Percentiles rank a stretch among this genome's conserved stretches.
These are phyloP conservation scores for Lepus townsendii DNA, from an alignment of 2,797 vertebrate genomes.

Conservation along the genomic window DNA sequence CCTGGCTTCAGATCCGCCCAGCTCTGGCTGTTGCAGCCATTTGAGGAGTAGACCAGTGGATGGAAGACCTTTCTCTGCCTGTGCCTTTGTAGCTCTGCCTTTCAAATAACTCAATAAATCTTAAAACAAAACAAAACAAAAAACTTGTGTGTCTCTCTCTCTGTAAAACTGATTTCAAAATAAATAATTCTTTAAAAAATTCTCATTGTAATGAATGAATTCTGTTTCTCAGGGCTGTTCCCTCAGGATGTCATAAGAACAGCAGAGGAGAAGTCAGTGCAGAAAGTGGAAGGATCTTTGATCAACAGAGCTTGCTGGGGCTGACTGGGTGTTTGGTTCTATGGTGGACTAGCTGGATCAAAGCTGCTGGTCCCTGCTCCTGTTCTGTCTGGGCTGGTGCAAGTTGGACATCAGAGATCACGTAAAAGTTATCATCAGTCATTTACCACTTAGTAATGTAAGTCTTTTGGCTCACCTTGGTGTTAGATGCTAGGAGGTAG, in stretches of 20 bases:
- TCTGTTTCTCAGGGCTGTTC: not conserved
- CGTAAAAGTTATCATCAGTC: not conserved
- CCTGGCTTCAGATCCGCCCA: too few relatives aligned
- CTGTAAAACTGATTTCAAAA: too few relatives aligned
- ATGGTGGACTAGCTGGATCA: not conserved
- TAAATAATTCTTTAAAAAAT: not conserved
- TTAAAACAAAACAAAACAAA: too few relatives aligned
- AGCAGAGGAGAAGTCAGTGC: conserved; percentile 10
- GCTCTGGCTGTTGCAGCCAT: too few relatives aligned
- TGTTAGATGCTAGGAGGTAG: not conserved
- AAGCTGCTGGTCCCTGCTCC: not conserved
- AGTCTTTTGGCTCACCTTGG: not conserved
- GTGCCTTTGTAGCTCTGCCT: too few relatives aligned
- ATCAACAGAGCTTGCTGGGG: not conserved
- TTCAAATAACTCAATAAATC: too few relatives aligned
- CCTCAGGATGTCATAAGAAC: not conserved
- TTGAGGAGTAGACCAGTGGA: too few relatives aligned
- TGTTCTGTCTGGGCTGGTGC: not conserved
- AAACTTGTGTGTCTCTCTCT: too few relatives aligned
- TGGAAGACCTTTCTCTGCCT: too few relatives aligned
- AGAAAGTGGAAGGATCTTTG: conserved; percentile 5
- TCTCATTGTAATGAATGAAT: conserved; percentile 21
- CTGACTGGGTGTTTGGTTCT: not conserved
- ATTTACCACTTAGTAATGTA: not conserved
- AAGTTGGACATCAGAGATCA: conserved; percentile 10